Evolutionary conservation across 2,113 vertebrate genomes (phyloP), one percentile per base, ranked within the genome.

Genomic region (Pholis gunnellus): DNA sequence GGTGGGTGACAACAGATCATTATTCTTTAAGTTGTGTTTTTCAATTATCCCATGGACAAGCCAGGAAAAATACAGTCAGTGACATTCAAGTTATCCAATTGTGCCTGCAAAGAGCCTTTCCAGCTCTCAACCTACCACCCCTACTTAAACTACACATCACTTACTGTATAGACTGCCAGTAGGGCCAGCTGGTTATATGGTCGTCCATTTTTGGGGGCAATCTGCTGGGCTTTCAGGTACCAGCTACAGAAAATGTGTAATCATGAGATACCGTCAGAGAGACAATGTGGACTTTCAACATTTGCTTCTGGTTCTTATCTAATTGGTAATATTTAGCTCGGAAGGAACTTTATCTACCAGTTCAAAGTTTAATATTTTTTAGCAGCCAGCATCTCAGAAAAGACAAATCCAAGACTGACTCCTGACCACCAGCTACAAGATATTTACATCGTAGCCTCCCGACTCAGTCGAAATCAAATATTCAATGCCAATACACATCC

Each of bases 191-290:
- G 98, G 91, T 99, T 99, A 93, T 99, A 99, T 0, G 98, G 98
- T 22, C 98, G 96, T 27, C 98, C 98, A 22, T 99, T 99, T 93
- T 99, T 99, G 9, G 98, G 98, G 81, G 98, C 98, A 82, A 99
- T 99, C 83, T 99, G 97, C 90, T 99, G 97, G 71, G 98, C 98
- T 94, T 99, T 99, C 92, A 99, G 93, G 91, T 99, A 99, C 98
- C 98, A 99, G 89, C 98, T 99, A 72, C 79, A 79, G 87, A 70
- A 89, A 63, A 75, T 1, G 27, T 25, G 10, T 9, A 15, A 1
- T 64, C 5, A 79, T 29, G 0, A 77, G 11, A 61, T 31, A 68
- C 1, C 4, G 74, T 59, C 14, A 70, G 17, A 78, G 15, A 69
- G 38, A 42, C 14, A 2, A n/a, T 25, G 2, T 56, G 48, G 48